phyloP scores from a whole-genome alignment of 2,113 vertebrate species.

The Tilapia sparmanii region DNA sequence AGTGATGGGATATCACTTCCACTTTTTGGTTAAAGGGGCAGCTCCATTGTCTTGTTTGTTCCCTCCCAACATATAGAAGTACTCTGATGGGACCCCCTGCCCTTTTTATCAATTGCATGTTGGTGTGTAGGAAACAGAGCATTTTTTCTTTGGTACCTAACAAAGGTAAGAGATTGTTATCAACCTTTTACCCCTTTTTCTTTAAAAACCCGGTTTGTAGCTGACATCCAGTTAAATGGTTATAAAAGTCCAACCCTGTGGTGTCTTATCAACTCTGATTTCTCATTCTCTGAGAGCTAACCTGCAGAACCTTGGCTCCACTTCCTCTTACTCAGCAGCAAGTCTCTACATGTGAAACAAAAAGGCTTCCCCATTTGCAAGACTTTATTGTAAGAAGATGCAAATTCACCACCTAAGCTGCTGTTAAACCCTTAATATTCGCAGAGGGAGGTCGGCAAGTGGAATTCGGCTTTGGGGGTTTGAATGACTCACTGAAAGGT shows the following conservation, averaged over 20 bases:
- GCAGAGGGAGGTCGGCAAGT: not conserved
- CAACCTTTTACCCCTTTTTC: conserved; percentile 4
- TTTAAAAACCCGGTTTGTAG: not conserved
- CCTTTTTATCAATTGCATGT: conserved; percentile 12
- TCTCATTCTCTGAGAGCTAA: not conserved
- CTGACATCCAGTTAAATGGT: conserved; percentile 5
- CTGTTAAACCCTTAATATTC: conserved; percentile 38
- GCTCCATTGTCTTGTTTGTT: conserved; percentile 32
- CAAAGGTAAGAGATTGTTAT: conserved; percentile 12
- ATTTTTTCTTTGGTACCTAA: not conserved
- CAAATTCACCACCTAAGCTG: conserved; percentile 5
- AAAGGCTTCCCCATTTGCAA: not conserved
- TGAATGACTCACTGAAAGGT: conserved; percentile 3
- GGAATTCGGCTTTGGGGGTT: conserved; percentile 19
- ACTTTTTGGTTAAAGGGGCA: conserved; percentile 4
- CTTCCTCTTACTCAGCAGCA: conserved; percentile 42
- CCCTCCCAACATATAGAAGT: not conserved
- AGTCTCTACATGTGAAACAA: conserved; percentile 44
- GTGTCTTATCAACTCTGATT: conserved; percentile 35
- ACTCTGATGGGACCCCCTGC: conserved; percentile 17
- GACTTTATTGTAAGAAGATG: conserved; percentile 14
- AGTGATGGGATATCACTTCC: conserved; percentile 40
- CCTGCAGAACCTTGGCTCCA: not conserved
- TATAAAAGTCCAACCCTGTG: not conserved
- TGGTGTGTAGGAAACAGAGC: not conserved